Percentiles rank a stretch among this genome's conserved stretches.
phyloP scores from a whole-genome alignment of 2,888 invertebrate genomes.

The Pemphredon lugubris region DNA sequence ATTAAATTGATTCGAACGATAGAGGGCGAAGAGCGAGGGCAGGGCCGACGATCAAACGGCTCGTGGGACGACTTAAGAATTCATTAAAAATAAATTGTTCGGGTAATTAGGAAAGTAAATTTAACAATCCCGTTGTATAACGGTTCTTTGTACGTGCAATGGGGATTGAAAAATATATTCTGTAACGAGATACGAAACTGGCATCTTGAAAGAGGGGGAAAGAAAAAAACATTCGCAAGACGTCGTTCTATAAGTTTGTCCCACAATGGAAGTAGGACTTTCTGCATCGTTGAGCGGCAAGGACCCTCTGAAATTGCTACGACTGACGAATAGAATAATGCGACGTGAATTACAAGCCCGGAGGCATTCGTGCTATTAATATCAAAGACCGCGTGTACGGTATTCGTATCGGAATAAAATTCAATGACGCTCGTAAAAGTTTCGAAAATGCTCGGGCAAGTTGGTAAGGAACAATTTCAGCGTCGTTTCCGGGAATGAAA shows the following conservation, averaged over 20 bases:
- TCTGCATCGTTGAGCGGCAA: conserved; percentile 51
- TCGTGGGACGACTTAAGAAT: no score
- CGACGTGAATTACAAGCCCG: conserved; percentile 20
- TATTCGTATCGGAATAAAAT: no score
- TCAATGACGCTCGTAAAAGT: no score
- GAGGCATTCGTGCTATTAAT: not conserved
- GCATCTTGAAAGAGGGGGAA: conserved; percentile 17
- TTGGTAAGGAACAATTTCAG: no score
- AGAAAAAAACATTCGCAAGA: conserved; percentile 44
- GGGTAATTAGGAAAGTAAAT: not conserved
- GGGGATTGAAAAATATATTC: conserved; percentile 24
- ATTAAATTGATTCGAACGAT: no score
- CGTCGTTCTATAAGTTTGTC: conserved; percentile 46
- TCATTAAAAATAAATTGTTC: not conserved
- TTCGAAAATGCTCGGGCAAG: no score
- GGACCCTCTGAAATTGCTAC: conserved; percentile 40
- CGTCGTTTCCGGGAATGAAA: no score
- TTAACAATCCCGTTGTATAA: not conserved
- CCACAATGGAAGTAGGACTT: conserved; percentile 50
- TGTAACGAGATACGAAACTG: conserved; percentile 25
- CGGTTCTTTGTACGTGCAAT: not conserved
- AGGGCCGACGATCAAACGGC: no score
- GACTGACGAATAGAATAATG: conserved; percentile 50
- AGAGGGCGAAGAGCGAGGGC: no score
- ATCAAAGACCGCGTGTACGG: no score